Conservation (phyloP, 2,113 vertebrate species). For the Mastomys coucha region DNA sequence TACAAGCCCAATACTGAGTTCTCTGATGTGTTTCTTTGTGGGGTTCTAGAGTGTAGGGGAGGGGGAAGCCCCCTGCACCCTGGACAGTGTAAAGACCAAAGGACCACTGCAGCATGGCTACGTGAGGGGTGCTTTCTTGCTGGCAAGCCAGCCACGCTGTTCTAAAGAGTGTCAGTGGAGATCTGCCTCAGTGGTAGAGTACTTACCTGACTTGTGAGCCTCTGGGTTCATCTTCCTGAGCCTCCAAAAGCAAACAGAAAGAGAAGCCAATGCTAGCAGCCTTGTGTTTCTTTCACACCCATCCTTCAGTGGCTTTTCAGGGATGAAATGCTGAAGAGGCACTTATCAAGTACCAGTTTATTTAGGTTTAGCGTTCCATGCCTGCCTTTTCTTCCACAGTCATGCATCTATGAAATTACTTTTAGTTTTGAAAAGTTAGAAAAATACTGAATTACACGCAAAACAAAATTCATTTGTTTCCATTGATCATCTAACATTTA, state of each 20-base stretch:
- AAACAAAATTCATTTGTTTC: background rate
- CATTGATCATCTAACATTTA: background rate
- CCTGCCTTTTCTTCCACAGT: background rate
- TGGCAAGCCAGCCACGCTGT: background rate
- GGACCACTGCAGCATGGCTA: background rate
- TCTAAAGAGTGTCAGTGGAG: background rate
- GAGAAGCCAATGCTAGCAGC: background rate
- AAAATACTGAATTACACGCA: background rate
- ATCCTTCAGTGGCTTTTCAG: background rate
- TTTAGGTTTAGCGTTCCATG: background rate
- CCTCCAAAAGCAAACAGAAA: background rate
- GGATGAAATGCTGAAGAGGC: background rate
- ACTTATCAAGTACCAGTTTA: no score
- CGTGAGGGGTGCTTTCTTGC: rapidly evolving
- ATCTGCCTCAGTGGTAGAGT: background rate
- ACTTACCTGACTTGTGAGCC: background rate
- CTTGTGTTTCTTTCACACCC: background rate
- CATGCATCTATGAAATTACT: background rate
- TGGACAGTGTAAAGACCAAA: background rate
- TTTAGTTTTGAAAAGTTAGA: background rate
- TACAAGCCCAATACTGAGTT: background rate
- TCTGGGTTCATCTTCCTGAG: background rate
- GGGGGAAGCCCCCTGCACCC: background rate
- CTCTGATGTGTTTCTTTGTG: background rate
- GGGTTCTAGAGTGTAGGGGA: background rate